A percentile compares a stretch with the other conserved stretches of the same genome.
Conservation (phyloP, 2,797 vertebrate genomes). For the Crenuchus spilurus region DNA sequence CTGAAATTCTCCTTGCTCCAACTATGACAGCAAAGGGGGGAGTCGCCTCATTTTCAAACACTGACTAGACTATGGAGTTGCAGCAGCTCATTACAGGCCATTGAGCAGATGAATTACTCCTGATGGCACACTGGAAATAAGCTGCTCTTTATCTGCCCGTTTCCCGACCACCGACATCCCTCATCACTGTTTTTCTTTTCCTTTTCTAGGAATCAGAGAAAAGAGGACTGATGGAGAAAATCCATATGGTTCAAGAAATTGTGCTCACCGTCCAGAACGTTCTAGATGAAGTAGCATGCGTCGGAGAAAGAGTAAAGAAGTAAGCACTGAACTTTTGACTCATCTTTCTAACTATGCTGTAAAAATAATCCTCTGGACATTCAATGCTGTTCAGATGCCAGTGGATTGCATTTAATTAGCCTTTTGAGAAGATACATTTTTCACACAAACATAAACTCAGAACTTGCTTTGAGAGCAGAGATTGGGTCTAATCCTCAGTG, state of each 20-base stretch:
- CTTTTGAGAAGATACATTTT: conserved; percentile 2
- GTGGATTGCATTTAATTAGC: neutral
- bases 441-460: neutral
- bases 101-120: conserved; percentile 79
- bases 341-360: too few species aligned
- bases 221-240: conserved; percentile 93
- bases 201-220: conserved; percentile 87
- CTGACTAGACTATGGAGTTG: conserved; percentile 71
- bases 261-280: conserved; percentile 89
- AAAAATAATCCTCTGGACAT: neutral
- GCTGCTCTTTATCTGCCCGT: conserved; percentile 69
- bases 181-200: conserved; percentile 68
- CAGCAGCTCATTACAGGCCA: conserved; percentile 74
- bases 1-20: conserved; percentile 70
- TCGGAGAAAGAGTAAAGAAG: conserved; percentile 96
- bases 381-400: neutral
- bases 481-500: too few species aligned
- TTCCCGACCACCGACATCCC: conserved; percentile 68
- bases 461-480: neutral
- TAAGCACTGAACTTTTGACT: conserved; percentile 69
- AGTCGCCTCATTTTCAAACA: conserved; percentile 73
- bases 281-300: conserved; percentile 88
- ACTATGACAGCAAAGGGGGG: conserved; percentile 61
- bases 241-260: conserved; percentile 97
- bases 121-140: conserved; percentile 74